Evolutionary conservation across 1,140 invertebrate species (phyloP), one percentile per base, ranked within the genome.

Genomic region (Leptinotarsa lineolata): DNA sequence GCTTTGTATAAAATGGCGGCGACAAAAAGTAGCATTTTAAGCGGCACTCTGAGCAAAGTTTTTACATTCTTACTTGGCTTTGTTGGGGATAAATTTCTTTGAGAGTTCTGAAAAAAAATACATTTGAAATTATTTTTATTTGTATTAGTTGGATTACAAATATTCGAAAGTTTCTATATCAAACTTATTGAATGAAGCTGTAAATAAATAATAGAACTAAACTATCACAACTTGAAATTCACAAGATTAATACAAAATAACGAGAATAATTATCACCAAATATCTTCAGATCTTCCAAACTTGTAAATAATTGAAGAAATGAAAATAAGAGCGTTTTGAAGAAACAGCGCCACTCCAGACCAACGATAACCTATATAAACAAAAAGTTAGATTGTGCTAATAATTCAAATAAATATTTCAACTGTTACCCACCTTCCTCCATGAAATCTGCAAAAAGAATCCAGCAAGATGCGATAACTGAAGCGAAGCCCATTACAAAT

Each of bases 301-400:
- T 98, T 98, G 86, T 94, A 98, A 24, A 95, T 90, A 45, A 98
- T 84, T 0, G 95, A 96, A 44, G 93, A 92, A 70, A 95, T 87
- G 81, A 99, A 97, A 79, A 99, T 99, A 74, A 99, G 93, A 0
- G 95, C 88, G 85, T 99, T 99, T 86, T 99, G 97, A 46, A 99
- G 86, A 80, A 99, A 97, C 2, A 99, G 85, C 64, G 94, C 94
- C 68, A 98, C 92, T 11, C 97, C 96, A 2, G 95, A 92, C 90
- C 94, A 96, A 54, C 91, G 84, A 76, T 66, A 6, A 15, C 72
- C 81, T 72, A 68, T 66, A 72, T 77, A 73, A 77, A 68, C 65
- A 65, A 74, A 54, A 66, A 30, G 22, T 48, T 4, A 65, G 44
- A 61, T 16, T 67, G 30, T 11, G 16, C 30, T 2, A 11, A n/a